These are phyloP conservation scores for Erpobdella octoculata DNA, from an alignment of 2,888 invertebrate genomes.

Conservation along the genomic window DNA sequence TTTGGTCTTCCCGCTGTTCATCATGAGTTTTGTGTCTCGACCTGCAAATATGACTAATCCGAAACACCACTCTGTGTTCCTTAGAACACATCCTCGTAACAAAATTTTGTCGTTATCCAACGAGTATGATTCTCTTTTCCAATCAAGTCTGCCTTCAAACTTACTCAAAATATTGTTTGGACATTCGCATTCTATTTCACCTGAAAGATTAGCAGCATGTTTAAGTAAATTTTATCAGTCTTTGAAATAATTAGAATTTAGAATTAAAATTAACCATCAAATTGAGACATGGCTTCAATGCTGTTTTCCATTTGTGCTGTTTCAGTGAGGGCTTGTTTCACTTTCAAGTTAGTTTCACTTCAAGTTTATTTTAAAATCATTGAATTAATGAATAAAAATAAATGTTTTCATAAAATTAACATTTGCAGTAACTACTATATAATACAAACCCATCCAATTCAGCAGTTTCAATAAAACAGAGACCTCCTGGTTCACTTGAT, in stretches of 20 bases:
- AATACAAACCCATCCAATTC: constrained; percentile 83
- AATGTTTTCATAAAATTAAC: not conserved
- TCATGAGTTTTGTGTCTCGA: constrained; percentile 98
- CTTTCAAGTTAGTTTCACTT: constrained; percentile 96
- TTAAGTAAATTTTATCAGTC: too few species aligned
- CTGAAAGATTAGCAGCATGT: too few species aligned
- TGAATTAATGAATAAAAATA: not conserved
- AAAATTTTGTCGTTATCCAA: constrained; percentile 92
- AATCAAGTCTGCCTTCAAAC: constrained; percentile 83
- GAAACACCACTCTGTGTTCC: constrained; percentile 60
- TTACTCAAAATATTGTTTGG: constrained; percentile 97
- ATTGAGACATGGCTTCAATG: constrained; percentile 73
- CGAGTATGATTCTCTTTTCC: constrained; percentile 60
- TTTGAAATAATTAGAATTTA: not conserved
- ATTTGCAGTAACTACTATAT: not conserved
- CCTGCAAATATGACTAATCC: constrained; percentile 87
- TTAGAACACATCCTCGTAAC: constrained; percentile 84
- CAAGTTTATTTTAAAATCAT: not conserved
- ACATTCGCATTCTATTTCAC: constrained; percentile 90
- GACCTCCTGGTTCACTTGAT: constrained; percentile 94
- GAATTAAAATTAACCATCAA: constrained; percentile 63
- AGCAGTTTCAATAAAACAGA: constrained; percentile 98
- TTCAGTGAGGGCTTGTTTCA: constrained; percentile 86
- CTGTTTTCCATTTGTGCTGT: constrained; percentile 76
- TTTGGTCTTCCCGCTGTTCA: constrained; percentile 97